Percentiles rank a stretch among this genome's conserved stretches.
Evolutionary conservation across 2,113 vertebrate species (phyloP).

Genomic region (Grantiella picta): DNA sequence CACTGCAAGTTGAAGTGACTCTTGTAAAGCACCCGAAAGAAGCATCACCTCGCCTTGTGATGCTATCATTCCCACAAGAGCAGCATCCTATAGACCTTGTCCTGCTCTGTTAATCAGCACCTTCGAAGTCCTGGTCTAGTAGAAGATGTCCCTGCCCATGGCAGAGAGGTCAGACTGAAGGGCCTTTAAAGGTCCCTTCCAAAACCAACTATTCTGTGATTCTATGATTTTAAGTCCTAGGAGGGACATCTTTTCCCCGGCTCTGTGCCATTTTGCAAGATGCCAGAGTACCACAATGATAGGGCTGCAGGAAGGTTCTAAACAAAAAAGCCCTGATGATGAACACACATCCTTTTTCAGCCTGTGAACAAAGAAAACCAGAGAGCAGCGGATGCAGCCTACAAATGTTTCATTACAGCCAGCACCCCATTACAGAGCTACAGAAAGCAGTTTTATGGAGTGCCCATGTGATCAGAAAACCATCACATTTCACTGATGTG

Average conservation of each 20-base stretch:
- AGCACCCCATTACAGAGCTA: fast-evolving
- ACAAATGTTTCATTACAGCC: neutral
- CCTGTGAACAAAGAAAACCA: neutral
- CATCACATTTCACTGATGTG: neutral
- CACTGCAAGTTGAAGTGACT: neutral
- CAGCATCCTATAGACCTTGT: neutral
- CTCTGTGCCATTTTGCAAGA: too few relatives aligned
- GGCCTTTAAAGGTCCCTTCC: too few relatives aligned
- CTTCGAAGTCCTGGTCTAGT: neutral
- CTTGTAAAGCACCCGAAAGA: neutral
- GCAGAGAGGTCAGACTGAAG: neutral
- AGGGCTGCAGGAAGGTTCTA: neutral
- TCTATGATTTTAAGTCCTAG: neutral
- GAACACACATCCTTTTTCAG: too few relatives aligned
- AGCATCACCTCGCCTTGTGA: neutral
- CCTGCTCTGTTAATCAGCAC: neutral
- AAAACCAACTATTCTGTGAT: neutral
- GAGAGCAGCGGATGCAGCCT: neutral
- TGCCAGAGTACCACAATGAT: fast-evolving
- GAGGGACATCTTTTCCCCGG: neutral
- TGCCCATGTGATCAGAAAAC: neutral
- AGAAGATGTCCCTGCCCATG: neutral
- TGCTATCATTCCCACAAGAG: fast-evolving
- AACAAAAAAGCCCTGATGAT: neutral
- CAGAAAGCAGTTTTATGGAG: neutral